Evolutionary conservation across 1,140 invertebrate species (phyloP), one percentile per base, ranked within the genome.

Genomic region (Trinorchestia longiramus): DNA sequence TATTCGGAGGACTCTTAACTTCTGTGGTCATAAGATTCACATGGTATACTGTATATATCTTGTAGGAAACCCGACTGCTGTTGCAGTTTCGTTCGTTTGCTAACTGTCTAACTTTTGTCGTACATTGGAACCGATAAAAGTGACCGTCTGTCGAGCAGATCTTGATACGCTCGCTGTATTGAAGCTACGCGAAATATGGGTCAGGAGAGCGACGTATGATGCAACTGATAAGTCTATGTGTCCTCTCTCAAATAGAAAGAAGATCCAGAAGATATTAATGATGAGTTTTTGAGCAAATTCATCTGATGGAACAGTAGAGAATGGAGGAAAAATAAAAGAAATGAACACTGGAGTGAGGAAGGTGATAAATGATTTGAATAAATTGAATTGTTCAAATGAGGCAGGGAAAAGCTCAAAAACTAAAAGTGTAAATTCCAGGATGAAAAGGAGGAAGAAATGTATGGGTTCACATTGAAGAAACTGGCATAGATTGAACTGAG

Each of bases 41-140:
- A 36, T 77, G 28, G 62, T 77, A 77, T 77, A 28, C 28, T 77
- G 62, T 36, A 36, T 77, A 77, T 77, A 77, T 77, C 88, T 43
- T 90, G 42, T 43, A 4, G 88, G 41, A 90, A 41, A 15, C 88
- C 41, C n/a, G 41, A 90, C 88, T 90, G 88, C 43, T 45, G 92
- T 94, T 94, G 92, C 92, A 6, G 92, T 94, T 94, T 94, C 92
- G 92, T 94, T 94, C 43, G 92, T 94, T 94, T 43, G 92, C 92
- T 94, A 94, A 94, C 41, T 45, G 92, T 47, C 92, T 15, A 94
- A 94, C 92, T 94, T 94, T 94, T 94, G 92, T 94, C 92, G 92
- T 94, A 94, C 92, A 94, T 94, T 47, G 92, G 11, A 43, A 44
- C 3, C 92, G 92, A 94, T 94, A 94, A 90, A 94, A 94, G 43